phyloP scores from a whole-genome alignment of 1,140 invertebrate species.

The Agrypnia vestita region DNA sequence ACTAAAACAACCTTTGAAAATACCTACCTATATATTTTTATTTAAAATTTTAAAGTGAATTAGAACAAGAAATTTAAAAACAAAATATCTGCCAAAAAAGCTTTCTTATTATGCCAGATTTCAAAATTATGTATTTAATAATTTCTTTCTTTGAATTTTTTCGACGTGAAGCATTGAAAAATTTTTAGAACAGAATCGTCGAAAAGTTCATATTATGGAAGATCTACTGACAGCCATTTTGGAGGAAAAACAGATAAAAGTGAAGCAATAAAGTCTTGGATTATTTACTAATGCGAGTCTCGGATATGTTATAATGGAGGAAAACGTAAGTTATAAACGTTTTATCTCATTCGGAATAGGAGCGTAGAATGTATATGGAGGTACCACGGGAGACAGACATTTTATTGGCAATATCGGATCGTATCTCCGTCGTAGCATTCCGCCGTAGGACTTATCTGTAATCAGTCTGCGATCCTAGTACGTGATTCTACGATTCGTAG shows the following conservation, averaged over 20 bases:
- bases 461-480: conserved; percentile 57
- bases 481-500: conserved; percentile 52
- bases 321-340: conserved; percentile 48
- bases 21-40: too few species aligned
- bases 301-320: conserved; percentile 27
- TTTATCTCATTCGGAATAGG: conserved; percentile 42
- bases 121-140: too few species aligned
- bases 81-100: not conserved
- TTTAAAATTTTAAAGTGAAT: not conserved
- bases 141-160: too few species aligned
- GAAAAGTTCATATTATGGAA: conserved; percentile 15
- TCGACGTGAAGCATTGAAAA: not conserved
- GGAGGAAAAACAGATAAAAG: conserved; percentile 26
- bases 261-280: conserved; percentile 36
- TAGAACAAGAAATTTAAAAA: not conserved
- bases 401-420: conserved; percentile 60
- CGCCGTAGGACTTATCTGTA: conserved; percentile 58
- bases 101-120: too few species aligned
- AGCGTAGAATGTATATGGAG: conserved; percentile 43
- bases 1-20: conserved; percentile 23
- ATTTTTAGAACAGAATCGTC: not conserved
- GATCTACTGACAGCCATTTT: conserved; percentile 33
- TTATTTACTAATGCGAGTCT: conserved; percentile 40
- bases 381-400: conserved; percentile 53
- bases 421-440: conserved; percentile 52